Conservation (phyloP, 1,140 invertebrate genomes). For the Atopsyche davidsoni region DNA sequence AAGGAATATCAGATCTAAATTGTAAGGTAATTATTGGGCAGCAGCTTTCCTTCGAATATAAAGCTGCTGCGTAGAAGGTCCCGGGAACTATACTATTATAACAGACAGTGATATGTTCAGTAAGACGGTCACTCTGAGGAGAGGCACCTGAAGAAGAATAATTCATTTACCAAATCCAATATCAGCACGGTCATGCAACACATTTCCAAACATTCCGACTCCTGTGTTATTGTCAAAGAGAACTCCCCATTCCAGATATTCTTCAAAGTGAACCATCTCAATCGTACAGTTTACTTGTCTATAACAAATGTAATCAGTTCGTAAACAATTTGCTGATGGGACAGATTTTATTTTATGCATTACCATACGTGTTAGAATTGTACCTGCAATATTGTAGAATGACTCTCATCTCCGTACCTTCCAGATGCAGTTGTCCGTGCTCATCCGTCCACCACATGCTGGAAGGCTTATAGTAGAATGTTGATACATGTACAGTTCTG, state of each 20-base stretch:
- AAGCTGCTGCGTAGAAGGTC: too few species aligned
- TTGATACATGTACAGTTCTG: conserved; percentile 17
- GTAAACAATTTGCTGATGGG: background rate
- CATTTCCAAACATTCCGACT: conserved; percentile 49
- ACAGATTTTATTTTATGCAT: background rate
- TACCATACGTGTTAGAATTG: background rate
- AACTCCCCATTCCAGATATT: conserved; percentile 49
- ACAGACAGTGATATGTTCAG: background rate
- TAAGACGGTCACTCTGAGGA: too few species aligned
- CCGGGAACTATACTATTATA: background rate
- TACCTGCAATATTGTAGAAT: conserved; percentile 33
- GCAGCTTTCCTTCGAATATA: too few species aligned
- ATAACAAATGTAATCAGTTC: conserved; percentile 20
- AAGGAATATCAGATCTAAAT: too few species aligned
- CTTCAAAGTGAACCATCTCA: conserved; percentile 44
- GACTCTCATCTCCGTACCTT: conserved; percentile 40
- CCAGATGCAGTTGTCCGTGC: conserved; percentile 14
- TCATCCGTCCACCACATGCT: conserved; percentile 17
- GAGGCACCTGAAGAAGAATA: too few species aligned
- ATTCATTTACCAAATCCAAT: conserved; percentile 46
- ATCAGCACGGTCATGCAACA: conserved; percentile 51
- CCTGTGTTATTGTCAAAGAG: conserved; percentile 52
- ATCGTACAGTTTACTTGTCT: conserved; percentile 47
- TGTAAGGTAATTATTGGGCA: too few species aligned
- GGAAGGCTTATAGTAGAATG: conserved; percentile 31